Conservation (phyloP, 2,113 vertebrate genomes). For the Mastomys coucha region DNA sequence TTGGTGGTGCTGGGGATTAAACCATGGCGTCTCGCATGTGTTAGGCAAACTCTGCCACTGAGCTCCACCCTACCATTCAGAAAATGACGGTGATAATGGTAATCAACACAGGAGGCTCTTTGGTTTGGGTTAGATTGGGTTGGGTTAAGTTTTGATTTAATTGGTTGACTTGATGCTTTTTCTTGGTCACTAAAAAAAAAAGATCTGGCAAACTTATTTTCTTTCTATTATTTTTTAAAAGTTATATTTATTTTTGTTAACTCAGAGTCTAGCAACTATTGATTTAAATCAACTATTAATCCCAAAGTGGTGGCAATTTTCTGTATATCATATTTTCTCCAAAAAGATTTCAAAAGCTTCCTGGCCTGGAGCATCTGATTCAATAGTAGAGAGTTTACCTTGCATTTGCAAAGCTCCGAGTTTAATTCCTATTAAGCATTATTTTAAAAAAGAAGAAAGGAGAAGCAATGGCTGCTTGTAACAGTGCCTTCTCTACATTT, state of each 20-base stretch:
- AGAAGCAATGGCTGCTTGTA: neutral
- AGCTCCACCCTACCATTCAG: neutral
- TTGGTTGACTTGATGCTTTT: neutral
- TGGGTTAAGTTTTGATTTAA: neutral
- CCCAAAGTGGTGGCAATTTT: neutral
- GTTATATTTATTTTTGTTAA: neutral
- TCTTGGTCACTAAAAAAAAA: neutral
- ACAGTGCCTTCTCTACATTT: neutral
- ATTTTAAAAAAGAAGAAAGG: neutral
- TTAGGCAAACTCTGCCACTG: neutral
- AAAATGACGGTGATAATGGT: neutral
- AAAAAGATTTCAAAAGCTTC: neutral
- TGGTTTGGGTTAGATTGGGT: neutral
- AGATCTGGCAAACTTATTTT: neutral
- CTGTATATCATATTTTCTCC: slow-evolving; percentile 2
- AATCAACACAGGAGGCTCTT: neutral
- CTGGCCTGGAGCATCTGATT: neutral
- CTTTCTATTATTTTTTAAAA: neutral
- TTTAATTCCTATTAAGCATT: neutral
- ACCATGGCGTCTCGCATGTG: neutral
- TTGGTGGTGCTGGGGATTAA: neutral
- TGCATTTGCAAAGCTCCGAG: neutral
- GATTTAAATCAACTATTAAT: neutral
- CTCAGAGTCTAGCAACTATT: neutral
- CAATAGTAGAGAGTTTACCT: neutral